phyloP scores from a whole-genome alignment of 1,140 invertebrate genomes.

The Bombus sibiricus region DNA sequence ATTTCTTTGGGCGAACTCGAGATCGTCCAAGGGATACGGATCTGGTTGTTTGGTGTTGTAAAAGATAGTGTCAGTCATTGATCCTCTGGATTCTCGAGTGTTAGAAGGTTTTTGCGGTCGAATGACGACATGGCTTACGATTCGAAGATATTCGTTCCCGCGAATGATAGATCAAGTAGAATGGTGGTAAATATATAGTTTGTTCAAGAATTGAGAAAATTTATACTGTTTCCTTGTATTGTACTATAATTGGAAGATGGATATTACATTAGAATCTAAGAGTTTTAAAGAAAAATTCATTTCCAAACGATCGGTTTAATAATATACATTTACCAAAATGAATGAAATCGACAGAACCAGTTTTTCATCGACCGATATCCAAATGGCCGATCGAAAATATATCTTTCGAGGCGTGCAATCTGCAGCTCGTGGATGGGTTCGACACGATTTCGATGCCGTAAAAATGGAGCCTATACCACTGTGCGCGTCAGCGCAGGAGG shows the following conservation, averaged over 20 bases:
- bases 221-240: background rate
- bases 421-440: background rate
- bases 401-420: background rate
- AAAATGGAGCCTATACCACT: conserved; percentile 20
- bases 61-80: conserved; percentile 10
- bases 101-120: background rate
- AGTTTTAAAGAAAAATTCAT: too few species aligned
- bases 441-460: background rate
- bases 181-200: background rate
- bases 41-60: conserved; percentile 10
- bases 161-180: too few species aligned
- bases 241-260: too few species aligned
- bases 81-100: background rate
- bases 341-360: too few species aligned
- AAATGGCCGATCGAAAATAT: too few species aligned
- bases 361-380: too few species aligned
- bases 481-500: background rate
- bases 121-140: background rate
- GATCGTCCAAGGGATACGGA: background rate
- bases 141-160: background rate
- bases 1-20: background rate
- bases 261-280: too few species aligned
- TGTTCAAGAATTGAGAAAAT: background rate
- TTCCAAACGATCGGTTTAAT: too few species aligned
- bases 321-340: too few species aligned